Conservation (phyloP, 2,113 vertebrate genomes). For the Copsychus sechellarum region DNA sequence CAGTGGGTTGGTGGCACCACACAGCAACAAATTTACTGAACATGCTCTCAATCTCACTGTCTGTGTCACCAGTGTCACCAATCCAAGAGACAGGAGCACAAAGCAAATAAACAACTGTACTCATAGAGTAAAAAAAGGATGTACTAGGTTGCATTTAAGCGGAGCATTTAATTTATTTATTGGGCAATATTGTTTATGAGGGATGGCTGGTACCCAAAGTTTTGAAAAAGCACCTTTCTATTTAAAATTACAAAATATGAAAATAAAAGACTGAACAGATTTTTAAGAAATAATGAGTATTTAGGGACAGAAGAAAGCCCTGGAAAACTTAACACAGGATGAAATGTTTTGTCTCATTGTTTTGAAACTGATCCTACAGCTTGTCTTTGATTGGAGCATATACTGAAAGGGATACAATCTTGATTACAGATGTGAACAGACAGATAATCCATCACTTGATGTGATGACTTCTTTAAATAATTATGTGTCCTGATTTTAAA, state of each 20-base stretch:
- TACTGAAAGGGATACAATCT: neutral
- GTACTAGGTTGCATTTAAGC: neutral
- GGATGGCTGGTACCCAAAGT: neutral
- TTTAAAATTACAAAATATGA: neutral
- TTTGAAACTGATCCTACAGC: neutral
- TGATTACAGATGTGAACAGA: neutral
- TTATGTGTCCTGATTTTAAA: neutral
- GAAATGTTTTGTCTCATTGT: neutral
- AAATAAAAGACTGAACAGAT: neutral
- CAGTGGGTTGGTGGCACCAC: fast-evolving
- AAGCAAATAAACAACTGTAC: neutral
- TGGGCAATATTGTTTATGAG: neutral
- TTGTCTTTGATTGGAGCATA: neutral
- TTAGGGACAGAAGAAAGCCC: neutral
- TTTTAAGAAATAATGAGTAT: neutral
- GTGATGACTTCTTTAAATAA: neutral
- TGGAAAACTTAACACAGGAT: neutral
- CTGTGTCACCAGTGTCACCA: neutral
- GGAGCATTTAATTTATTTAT: neutral
- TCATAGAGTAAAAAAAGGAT: neutral
- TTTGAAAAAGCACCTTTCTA: neutral
- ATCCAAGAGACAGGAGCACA: neutral
- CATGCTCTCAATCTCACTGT: neutral
- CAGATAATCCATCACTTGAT: neutral
- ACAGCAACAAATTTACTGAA: neutral